Conservation (phyloP, 2,113 vertebrate genomes). For the Hirundichthys speculiger region DNA sequence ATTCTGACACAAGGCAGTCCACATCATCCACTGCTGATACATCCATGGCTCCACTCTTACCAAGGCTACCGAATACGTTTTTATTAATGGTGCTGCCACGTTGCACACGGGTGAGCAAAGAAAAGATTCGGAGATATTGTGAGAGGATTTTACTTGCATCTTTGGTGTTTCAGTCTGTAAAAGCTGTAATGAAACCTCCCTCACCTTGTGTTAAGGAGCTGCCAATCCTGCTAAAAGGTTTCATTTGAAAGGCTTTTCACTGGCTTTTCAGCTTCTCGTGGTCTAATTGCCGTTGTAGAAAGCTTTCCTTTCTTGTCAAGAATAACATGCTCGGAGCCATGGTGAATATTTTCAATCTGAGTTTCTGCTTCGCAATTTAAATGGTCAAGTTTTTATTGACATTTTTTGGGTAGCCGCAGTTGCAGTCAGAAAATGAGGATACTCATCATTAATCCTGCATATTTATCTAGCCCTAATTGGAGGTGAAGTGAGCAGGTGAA, state of each 20-base stretch:
- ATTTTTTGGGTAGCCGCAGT: constrained; percentile 4
- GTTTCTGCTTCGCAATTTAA: constrained; percentile 14
- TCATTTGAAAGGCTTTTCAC: constrained; percentile 48
- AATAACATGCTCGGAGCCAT: constrained; percentile 22
- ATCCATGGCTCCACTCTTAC: constrained; percentile 13
- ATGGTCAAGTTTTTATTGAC: constrained; percentile 23
- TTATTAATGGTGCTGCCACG: constrained; percentile 43
- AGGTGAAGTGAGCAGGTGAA: constrained; percentile 33
- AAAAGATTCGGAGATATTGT: constrained; percentile 39
- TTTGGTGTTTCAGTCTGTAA: constrained; percentile 61
- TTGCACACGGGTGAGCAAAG: constrained; percentile 37
- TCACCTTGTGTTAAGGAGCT: constrained; percentile 53
- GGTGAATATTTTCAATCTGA: not conserved
- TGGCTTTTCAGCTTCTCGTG: constrained; percentile 26
- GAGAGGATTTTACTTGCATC: constrained; percentile 60
- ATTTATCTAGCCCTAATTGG: constrained; percentile 30
- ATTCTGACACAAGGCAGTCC: constrained; percentile 21
- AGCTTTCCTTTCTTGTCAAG: constrained; percentile 29
- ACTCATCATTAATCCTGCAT: constrained; percentile 32
- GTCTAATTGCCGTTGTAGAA: constrained; percentile 38
- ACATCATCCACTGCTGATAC: constrained; percentile 21
- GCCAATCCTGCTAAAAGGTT: constrained; percentile 53
- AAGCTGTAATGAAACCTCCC: constrained; percentile 49
- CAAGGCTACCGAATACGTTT: constrained; percentile 40
- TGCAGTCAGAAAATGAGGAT: constrained; percentile 9